Percentiles rank a stretch among this genome's conserved stretches.
phyloP scores from a whole-genome alignment of 2,888 invertebrate species.

The Steromphala cineraria region DNA sequence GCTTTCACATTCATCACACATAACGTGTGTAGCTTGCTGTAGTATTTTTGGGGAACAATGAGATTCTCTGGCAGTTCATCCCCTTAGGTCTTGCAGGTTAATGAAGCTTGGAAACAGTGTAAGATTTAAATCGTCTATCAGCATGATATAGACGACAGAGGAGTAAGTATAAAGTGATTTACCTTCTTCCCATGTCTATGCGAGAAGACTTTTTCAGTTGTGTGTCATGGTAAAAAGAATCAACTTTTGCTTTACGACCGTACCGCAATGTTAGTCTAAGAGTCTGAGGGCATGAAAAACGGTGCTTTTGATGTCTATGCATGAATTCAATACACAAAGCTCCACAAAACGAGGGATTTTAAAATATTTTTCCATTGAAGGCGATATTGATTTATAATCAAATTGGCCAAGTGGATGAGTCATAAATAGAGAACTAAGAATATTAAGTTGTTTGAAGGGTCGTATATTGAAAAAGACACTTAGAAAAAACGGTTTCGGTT shows the following conservation, averaged over 20 bases:
- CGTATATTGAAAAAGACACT: no score
- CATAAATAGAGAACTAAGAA: no score
- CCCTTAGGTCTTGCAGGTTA: neutral
- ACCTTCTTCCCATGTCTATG: neutral
- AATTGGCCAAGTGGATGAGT: neutral
- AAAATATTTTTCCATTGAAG: neutral
- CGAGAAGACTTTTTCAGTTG: neutral
- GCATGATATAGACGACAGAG: neutral
- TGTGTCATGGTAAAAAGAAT: neutral
- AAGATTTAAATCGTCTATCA: slow-evolving; percentile 3
- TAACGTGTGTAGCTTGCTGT: neutral
- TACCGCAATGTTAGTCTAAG: neutral
- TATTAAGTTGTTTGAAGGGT: no score
- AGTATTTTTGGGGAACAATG: neutral
- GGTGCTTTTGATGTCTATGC: neutral
- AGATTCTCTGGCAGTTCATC: neutral
- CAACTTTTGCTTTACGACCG: neutral
- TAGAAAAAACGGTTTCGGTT: no score
- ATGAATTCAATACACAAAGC: neutral
- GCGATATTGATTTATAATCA: neutral
- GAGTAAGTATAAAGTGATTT: neutral
- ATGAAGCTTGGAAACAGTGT: slow-evolving; percentile 12
- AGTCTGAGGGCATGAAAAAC: neutral
- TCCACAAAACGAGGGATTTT: neutral
- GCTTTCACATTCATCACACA: no score